Conservation (phyloP, 2,888 invertebrate species). For the Drosophila maculinotata region DNA sequence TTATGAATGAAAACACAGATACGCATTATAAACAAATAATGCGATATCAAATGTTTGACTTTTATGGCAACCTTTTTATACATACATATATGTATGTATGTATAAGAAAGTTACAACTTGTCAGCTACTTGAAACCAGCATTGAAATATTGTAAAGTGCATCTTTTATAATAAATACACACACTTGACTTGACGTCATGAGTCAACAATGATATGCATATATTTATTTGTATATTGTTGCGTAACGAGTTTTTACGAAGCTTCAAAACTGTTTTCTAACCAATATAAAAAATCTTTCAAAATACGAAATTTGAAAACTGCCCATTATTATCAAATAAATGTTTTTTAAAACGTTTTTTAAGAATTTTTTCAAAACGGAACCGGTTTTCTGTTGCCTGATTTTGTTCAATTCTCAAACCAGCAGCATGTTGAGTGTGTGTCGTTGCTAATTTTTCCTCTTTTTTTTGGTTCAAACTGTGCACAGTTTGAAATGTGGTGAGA, state of each 20-base stretch:
- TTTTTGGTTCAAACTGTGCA: neutral
- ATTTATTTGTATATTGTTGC: constrained; percentile 3
- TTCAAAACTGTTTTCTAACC: no score
- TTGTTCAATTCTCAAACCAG: constrained; percentile 1
- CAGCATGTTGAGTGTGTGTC: no score
- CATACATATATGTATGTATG: no score
- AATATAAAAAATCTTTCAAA: no score
- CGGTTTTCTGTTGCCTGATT: constrained; percentile 11
- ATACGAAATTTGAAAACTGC: no score
- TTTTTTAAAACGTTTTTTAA: no score
- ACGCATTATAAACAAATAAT: constrained; percentile 6
- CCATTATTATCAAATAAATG: no score
- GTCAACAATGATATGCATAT: constrained; percentile 15
- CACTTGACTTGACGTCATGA: constrained; percentile 36
- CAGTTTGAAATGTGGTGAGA: constrained; percentile 9
- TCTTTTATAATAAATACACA: neutral
- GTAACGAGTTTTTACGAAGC: no score
- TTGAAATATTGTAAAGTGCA: constrained; percentile 7
- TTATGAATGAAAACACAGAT: constrained; percentile 37
- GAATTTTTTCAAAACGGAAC: no score
- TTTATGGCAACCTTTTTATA: neutral
- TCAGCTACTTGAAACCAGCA: constrained; percentile 1
- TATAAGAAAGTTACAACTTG: constrained; percentile 10
- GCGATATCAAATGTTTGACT: neutral
- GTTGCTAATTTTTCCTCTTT: no score